Evolutionary conservation across 2,113 vertebrate species (phyloP).

Genomic region (Eretmochelys imbricata): DNA sequence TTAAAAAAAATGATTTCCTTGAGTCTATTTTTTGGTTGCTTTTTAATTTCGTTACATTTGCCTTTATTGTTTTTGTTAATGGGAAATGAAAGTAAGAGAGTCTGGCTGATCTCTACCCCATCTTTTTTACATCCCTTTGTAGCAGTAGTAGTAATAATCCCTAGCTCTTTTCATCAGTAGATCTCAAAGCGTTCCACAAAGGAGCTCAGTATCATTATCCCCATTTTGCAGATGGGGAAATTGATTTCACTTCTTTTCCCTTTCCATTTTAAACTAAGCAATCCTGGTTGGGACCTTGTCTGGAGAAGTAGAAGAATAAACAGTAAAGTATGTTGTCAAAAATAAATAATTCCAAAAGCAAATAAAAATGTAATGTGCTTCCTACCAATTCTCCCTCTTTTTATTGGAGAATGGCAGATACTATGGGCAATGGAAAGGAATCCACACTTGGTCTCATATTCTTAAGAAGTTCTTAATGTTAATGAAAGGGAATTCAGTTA

Average conservation of each 20-base stretch:
- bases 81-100: not conserved
- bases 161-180: not conserved
- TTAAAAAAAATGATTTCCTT: not conserved
- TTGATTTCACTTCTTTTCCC: not conserved
- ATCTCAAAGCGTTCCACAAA: not conserved
- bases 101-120: not conserved
- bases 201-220: not conserved
- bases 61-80: not conserved
- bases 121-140: not conserved
- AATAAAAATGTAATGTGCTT: not conserved
- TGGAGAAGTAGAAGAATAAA: not conserved
- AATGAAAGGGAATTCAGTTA: not conserved
- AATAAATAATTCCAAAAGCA: conserved; percentile 26
- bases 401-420: not conserved
- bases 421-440: conserved; percentile 25
- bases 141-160: not conserved
- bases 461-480: conserved; percentile 7
- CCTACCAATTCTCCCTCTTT: not conserved
- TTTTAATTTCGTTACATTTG: not conserved
- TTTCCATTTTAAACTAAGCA: not conserved
- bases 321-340: not conserved
- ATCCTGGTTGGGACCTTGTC: not conserved
- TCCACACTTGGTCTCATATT: not conserved
- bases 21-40: not conserved
- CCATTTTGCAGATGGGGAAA: not conserved